Evolutionary conservation across 2,888 invertebrate species (phyloP), one percentile per base, ranked within the genome.

Genomic region (Arge pagana): DNA sequence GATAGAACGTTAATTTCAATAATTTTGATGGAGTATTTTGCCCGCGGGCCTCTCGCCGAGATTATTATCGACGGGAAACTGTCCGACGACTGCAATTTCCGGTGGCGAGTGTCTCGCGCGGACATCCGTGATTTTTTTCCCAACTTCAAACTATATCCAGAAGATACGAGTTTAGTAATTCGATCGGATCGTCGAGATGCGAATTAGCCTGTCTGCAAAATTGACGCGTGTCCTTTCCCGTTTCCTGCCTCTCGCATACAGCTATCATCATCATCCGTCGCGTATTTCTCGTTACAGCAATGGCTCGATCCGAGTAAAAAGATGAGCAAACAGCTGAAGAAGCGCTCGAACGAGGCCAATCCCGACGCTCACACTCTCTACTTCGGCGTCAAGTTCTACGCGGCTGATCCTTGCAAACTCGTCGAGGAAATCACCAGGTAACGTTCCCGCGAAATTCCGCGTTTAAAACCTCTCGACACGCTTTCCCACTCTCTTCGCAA

Each of bases 321-420:
- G 62, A 85, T 96, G 55, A 86, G 88, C 64, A 88, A 92, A 59
- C 96, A 96, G 77, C 83, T 96, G 56, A 92, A 93, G 78, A 81
- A 68, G 50, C 68, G 67, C 49, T 66, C 69, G 56, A 84, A 84
- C 67, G 80, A 80, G 49, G 66, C 72, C 64, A 63, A 78, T 73
- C 66, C 82, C 64, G 77, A 81, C 52, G 85, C 89, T 24, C 90
- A 90, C 78, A 94, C 92, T 52, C 86, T 96, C 66, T 96, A 96
- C 79, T 96, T 97, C 75, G 95, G 96, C 53, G 95, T 97, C 58
- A 96, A 96, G 79, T 97, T 96, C 79, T 97, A 97, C 79, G 94
- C 96, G 2, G 93, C 93, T 1, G 96, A 97, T 80, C 96, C 96
- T 1, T 96, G 96, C 81, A 96, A 96, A 77, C 83, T 97, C 54